phyloP scores from a whole-genome alignment of 2,888 invertebrate genomes.

The Epicampocera succincta region DNA sequence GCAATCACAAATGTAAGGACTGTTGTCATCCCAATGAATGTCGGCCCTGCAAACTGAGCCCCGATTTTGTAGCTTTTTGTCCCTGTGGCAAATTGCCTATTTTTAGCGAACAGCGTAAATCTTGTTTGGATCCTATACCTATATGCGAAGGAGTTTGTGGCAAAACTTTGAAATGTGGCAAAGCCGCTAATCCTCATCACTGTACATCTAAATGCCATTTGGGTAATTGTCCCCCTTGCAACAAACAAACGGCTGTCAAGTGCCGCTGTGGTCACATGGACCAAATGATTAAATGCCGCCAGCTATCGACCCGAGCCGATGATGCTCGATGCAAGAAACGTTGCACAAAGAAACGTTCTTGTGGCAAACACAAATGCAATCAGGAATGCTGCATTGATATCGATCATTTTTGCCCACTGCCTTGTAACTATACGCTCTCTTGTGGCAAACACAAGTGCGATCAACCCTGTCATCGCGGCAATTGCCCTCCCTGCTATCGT shows the following conservation, averaged over 20 bases:
- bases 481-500: constrained; percentile 89
- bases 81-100: constrained; percentile 88
- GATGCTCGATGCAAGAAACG: constrained; percentile 93
- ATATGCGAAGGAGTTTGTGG: constrained; percentile 88
- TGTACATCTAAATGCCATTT: constrained; percentile 86
- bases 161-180: constrained; percentile 87
- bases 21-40: constrained; percentile 88
- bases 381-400: constrained; percentile 92
- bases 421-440: constrained; percentile 90
- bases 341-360: constrained; percentile 93
- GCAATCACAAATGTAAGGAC: constrained; percentile 87
- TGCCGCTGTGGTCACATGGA: constrained; percentile 94
- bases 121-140: constrained; percentile 91
- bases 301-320: constrained; percentile 86
- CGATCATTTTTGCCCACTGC: constrained; percentile 92
- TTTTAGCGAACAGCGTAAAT: constrained; percentile 83
- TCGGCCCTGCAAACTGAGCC: constrained; percentile 85
- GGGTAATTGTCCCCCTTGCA: constrained; percentile 90
- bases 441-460: constrained; percentile 96
- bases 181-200: constrained; percentile 85
- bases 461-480: constrained; percentile 93
- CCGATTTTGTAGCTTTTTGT: constrained; percentile 86
- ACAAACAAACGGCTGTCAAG: constrained; percentile 87
- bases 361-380: constrained; percentile 95
- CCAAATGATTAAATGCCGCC: constrained; percentile 89